Percentiles rank a stretch among this genome's conserved stretches.
These are phyloP conservation scores for Vanessa tameamea DNA, from an alignment of 1,140 invertebrate genomes.

Conservation along the genomic window DNA sequence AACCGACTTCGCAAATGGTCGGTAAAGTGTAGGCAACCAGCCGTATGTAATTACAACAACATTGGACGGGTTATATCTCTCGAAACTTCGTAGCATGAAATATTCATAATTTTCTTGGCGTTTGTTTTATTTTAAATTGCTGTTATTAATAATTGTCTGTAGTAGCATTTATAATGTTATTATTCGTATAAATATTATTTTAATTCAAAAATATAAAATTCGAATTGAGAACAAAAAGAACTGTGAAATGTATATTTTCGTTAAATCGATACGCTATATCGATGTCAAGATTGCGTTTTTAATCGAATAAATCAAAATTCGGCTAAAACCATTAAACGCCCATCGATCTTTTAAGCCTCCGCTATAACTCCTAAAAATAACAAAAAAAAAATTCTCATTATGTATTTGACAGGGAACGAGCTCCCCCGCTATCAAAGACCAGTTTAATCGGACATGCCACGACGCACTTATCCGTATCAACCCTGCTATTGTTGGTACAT, in stretches of 20 bases:
- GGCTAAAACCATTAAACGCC: constrained; percentile 49
- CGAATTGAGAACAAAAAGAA: neutral
- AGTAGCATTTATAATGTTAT: too few species aligned
- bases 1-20: constrained; percentile 30
- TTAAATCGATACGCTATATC: constrained; percentile 21
- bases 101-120: neutral
- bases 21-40: constrained; percentile 4
- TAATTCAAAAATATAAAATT: neutral
- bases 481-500: constrained; percentile 25
- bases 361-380: constrained; percentile 50
- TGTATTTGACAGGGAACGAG: constrained; percentile 70
- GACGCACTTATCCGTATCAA: constrained; percentile 34
- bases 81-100: neutral
- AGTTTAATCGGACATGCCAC: constrained; percentile 38
- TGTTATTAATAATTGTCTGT: neutral
- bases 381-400: constrained; percentile 65
- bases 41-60: constrained; percentile 5
- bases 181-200: neutral
- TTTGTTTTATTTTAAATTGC: constrained; percentile 9
- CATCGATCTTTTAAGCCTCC: constrained; percentile 60
- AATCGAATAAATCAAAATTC: constrained; percentile 41
- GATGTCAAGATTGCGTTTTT: constrained; percentile 31
- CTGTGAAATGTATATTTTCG: constrained; percentile 1
- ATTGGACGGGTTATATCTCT: constrained; percentile 20
- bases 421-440: constrained; percentile 44